phyloP scores from a whole-genome alignment of 2,797 vertebrate genomes.

The Acrocephalus scirpaceus region DNA sequence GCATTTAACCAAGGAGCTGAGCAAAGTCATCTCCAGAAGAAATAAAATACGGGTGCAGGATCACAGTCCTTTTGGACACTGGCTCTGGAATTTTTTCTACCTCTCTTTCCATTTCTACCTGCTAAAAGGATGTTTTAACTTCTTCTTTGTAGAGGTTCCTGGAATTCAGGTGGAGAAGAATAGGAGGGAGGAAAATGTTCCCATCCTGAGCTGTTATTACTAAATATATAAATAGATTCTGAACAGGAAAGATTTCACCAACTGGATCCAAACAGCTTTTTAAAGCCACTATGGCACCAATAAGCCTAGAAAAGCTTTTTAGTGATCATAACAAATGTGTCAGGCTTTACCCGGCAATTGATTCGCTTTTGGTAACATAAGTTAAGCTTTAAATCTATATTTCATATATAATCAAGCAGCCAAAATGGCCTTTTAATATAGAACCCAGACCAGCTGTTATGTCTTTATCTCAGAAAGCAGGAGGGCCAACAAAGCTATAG shows the following conservation, averaged over 20 bases:
- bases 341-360: slow-evolving; percentile 42
- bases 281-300: slow-evolving; percentile 30
- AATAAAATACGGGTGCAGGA: not conserved
- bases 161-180: not conserved
- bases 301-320: slow-evolving; percentile 43
- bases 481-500: slow-evolving; percentile 68
- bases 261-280: slow-evolving; percentile 19
- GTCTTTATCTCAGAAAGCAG: slow-evolving; percentile 76
- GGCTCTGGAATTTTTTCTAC: not conserved
- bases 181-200: not conserved
- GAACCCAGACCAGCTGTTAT: slow-evolving; percentile 52
- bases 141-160: not conserved
- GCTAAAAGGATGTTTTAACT: not conserved
- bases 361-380: slow-evolving; percentile 61
- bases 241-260: not conserved
- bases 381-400: slow-evolving; percentile 73
- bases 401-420: slow-evolving; percentile 73
- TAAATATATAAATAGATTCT: not conserved
- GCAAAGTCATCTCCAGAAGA: not conserved
- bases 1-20: not conserved
- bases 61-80: not conserved
- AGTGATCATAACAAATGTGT: slow-evolving; percentile 57
- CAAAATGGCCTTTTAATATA: slow-evolving; percentile 71
- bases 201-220: not conserved
- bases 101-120: not conserved